Evolutionary conservation across 2,888 invertebrate species (phyloP).

Genomic region (Lordiphosa andalusiaca): DNA sequence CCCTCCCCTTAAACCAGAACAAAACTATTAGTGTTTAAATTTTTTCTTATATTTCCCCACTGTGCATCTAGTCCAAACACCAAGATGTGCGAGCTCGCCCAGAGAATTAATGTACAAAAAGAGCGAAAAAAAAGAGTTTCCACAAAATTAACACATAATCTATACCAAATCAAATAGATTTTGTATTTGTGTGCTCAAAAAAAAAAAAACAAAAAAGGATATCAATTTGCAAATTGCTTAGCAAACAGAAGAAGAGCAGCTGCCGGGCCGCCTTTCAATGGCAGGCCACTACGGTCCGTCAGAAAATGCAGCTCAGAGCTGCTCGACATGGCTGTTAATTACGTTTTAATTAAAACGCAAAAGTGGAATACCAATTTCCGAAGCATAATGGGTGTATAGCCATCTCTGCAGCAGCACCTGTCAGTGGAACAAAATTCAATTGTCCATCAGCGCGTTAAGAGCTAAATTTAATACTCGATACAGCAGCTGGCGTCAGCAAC

Average conservation of each 20-base stretch:
- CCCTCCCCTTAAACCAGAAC: too few species aligned
- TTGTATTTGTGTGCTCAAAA: background rate
- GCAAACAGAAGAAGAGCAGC: constrained; percentile 21
- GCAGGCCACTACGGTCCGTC: constrained; percentile 8
- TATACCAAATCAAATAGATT: background rate
- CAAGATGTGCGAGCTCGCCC: too few species aligned
- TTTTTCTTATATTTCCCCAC: background rate
- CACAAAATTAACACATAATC: background rate
- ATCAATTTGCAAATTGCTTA: constrained; percentile 32
- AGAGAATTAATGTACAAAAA: background rate
- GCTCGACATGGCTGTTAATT: constrained; percentile 55
- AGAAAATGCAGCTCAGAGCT: constrained; percentile 25
- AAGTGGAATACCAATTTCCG: constrained; percentile 21
- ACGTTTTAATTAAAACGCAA: constrained; percentile 69
- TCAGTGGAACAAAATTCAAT: constrained; percentile 45
- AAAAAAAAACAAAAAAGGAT: constrained; percentile 21
- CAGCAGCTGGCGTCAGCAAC: constrained; percentile 24
- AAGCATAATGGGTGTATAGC: constrained; percentile 14
- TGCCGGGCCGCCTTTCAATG: constrained; percentile 20
- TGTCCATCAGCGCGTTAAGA: constrained; percentile 48
- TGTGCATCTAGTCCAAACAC: too few species aligned
- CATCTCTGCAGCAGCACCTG: constrained; percentile 39
- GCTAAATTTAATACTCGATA: constrained; percentile 40
- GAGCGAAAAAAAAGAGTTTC: background rate
- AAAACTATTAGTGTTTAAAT: too few species aligned